Evolutionary conservation across 2,888 invertebrate species (phyloP).

Genomic region (Leptura quadrifasciata): DNA sequence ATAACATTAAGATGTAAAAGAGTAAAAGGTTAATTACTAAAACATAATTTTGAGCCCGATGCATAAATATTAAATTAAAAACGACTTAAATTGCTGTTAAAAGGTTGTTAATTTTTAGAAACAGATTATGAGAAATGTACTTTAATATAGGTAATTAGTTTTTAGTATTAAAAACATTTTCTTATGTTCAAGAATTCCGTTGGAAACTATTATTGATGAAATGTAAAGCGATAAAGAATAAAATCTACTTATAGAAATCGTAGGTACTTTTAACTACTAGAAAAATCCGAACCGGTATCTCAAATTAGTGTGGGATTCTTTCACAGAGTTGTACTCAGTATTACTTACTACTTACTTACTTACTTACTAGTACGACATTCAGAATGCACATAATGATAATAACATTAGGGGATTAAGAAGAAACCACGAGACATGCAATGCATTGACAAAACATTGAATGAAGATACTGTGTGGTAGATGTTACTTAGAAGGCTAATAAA

Average conservation of each 20-base stretch:
- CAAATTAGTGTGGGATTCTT: conserved; percentile 45
- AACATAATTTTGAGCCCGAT: conserved; percentile 61
- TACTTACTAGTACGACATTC: no score
- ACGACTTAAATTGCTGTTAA: conserved; percentile 66
- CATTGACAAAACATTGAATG: no score
- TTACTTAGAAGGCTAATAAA: no score
- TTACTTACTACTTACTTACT: no score
- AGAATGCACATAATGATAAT: no score
- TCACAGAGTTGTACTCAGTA: conserved; percentile 42
- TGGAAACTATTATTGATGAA: conserved; percentile 17
- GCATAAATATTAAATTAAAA: conserved; percentile 68
- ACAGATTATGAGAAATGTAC: conserved; percentile 34
- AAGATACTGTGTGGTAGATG: no score
- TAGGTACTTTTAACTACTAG: conserved; percentile 37
- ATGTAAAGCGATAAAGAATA: conserved; percentile 28
- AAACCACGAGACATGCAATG: no score
- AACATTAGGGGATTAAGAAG: no score
- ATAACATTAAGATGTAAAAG: conserved; percentile 50
- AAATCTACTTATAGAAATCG: conserved; percentile 47
- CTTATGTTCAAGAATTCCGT: not conserved
- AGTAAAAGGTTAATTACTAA: conserved; percentile 60
- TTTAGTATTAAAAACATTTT: conserved; percentile 14
- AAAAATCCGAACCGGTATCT: conserved; percentile 47
- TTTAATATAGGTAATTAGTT: conserved; percentile 29
- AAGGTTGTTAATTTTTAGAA: conserved; percentile 54